These are phyloP conservation scores for Salmo trutta DNA, from an alignment of 2,797 vertebrate genomes.

Conservation along the genomic window DNA sequence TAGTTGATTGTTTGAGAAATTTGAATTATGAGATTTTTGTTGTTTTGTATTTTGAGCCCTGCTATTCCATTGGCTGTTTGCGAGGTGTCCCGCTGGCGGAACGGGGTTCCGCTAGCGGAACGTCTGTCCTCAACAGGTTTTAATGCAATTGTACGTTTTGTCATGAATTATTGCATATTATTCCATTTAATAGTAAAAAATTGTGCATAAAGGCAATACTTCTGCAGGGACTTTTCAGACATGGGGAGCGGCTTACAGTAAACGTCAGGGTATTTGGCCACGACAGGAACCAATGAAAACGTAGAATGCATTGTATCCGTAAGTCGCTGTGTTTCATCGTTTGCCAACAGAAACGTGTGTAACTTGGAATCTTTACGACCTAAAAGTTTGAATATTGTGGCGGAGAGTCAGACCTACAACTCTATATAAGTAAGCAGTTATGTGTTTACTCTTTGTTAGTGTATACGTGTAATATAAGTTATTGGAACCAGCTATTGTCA, in stretches of 20 bases:
- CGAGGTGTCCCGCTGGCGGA: no score
- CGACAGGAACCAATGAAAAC: not conserved
- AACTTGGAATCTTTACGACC: not conserved
- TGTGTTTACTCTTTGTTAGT: not conserved
- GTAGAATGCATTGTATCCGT: not conserved
- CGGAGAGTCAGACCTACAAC: not conserved
- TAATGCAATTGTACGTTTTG: no score
- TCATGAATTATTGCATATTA: no score
- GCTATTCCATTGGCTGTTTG: no score
- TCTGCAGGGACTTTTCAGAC: no score
- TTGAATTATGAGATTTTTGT: no score
- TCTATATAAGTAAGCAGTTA: not conserved
- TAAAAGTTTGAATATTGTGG: not conserved
- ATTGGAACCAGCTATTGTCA: not conserved
- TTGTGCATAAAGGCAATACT: no score
- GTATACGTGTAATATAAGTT: not conserved
- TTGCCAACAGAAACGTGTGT: not conserved
- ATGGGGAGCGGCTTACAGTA: not conserved
- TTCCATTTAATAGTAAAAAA: no score
- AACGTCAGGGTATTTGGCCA: not conserved
- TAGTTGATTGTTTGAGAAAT: no score
- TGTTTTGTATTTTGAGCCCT: no score
- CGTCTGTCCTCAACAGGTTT: no score
- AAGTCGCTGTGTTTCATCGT: not conserved
- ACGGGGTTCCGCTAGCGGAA: no score